phyloP scores from a whole-genome alignment of 2,797 vertebrate genomes.

The Oreonectes daqikongensis region DNA sequence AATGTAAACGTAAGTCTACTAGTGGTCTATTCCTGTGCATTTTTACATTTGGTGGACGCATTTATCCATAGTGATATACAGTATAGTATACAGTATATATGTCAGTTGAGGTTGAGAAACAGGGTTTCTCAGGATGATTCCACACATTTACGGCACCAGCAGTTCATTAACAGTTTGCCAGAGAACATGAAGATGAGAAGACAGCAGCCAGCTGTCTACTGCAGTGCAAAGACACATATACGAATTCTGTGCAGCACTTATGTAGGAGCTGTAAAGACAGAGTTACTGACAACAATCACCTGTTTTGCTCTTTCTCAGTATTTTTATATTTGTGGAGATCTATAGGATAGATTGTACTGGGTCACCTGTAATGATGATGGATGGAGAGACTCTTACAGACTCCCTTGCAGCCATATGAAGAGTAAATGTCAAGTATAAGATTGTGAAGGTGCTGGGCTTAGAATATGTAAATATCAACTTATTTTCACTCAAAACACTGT shows the following conservation, averaged over 20 bases:
- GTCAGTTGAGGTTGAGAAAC: too few species aligned
- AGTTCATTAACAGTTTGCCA: conserved; percentile 33
- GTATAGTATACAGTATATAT: too few species aligned
- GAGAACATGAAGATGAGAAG: conserved; percentile 8
- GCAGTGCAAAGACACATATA: conserved; percentile 8
- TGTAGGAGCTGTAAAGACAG: too few species aligned
- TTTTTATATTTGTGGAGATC: conserved; percentile 27
- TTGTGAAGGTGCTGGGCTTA: background rate
- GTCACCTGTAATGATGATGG: conserved; percentile 43
- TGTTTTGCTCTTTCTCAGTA: background rate
- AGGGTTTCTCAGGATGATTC: background rate
- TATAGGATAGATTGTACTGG: conserved; percentile 17
- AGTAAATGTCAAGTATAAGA: conserved; percentile 29
- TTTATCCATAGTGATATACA: too few species aligned
- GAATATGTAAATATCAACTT: conserved; percentile 27
- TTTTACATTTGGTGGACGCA: too few species aligned
- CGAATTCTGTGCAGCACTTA: conserved; percentile 11
- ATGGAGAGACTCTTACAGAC: background rate
- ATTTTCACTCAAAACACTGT: background rate
- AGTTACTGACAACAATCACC: conserved; percentile 7
- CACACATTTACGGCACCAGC: conserved; percentile 8
- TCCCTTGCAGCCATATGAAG: background rate
- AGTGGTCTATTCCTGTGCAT: too few species aligned
- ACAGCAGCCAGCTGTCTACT: conserved; percentile 1
- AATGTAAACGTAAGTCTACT: too few species aligned